Evolutionary conservation across 2,113 vertebrate species (phyloP), one percentile per base, ranked within the genome.

Genomic region (Arenaria interpres): DNA sequence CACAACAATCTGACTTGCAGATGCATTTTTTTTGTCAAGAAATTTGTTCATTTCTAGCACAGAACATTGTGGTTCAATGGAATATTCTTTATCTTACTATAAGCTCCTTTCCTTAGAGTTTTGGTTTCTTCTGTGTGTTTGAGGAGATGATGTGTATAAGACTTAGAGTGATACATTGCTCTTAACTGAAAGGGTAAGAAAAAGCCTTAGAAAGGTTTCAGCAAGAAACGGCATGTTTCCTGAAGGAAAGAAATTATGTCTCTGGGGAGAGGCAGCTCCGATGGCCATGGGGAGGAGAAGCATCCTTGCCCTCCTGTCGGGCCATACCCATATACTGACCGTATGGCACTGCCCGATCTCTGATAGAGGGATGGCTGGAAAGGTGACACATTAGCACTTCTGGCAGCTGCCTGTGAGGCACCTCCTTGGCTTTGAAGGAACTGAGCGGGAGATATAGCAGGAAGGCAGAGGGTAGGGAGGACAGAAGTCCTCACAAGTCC

Each of bases 291-390:
- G n/a, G 53, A 59, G 51, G 33, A 83, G 23, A 25, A 69, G 18
- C 23, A 33, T 23, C 6, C 12, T 63, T 10, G n/a, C 3, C 3
- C 28, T 56, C 17, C 33, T 51, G 6, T 18, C 33, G 53, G 67
- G 25, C 62, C 18, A 4, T 30, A 32, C 6, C 14, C 16, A 4
- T 51, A 3, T 1, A 6, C 28, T 5, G 21, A 39, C 21, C 0
- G 0, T 6, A 6, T 23, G 14, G n/a, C 3, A 12, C 1, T 0
- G 0, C 1, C 28, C 41, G 15, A 23, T 39, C 15, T 41, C 9
- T 41, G 10, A 2, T 0, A 18, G 9, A n/a, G 9, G 28, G 6
- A 17, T 23, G 35, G 18, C 28, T 69, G 72, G 57, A 59, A 48
- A 33, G 12, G 33, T 2, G 10, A 20, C 37, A 30, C 0, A 0